These are phyloP conservation scores for Anguilla megastoma DNA, from an alignment of 2,797 vertebrate genomes.

Conservation along the genomic window DNA sequence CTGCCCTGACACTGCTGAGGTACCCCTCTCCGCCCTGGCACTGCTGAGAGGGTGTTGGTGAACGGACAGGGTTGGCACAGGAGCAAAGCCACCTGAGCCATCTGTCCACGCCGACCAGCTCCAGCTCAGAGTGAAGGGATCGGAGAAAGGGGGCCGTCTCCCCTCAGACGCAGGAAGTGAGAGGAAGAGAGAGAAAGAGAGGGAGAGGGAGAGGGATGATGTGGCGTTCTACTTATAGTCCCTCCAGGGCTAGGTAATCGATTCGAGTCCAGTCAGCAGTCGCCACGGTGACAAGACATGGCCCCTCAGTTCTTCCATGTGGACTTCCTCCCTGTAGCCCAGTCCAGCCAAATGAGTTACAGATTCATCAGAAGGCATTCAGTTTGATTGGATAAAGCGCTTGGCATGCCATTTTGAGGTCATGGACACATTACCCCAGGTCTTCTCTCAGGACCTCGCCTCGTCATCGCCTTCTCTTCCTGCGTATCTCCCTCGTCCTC, in stretches of 20 bases:
- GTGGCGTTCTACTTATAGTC: background rate
- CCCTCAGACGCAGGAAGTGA: too few relatives aligned
- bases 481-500: background rate
- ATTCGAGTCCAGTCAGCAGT: conserved; percentile 44
- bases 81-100: too few relatives aligned
- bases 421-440: conserved; percentile 30
- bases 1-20: too few relatives aligned
- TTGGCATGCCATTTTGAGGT: conserved; percentile 36
- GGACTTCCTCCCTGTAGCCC: conserved; percentile 39
- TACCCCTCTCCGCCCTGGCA: too few relatives aligned
- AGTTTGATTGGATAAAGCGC: conserved; percentile 43
- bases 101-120: too few relatives aligned
- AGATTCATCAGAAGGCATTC: conserved; percentile 50
- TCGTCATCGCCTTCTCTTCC: background rate
- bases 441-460: conserved; percentile 5
- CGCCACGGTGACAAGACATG: background rate
- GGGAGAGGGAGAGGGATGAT: background rate
- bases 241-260: background rate
- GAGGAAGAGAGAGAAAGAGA: background rate
- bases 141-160: too few relatives aligned
- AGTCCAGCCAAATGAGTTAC: conserved; percentile 42
- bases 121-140: too few relatives aligned
- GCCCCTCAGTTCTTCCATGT: background rate
- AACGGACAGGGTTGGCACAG: too few relatives aligned
- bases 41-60: too few relatives aligned